These are phyloP conservation scores for Oryzias woworae DNA, from an alignment of 2,113 vertebrate genomes.

Conservation along the genomic window DNA sequence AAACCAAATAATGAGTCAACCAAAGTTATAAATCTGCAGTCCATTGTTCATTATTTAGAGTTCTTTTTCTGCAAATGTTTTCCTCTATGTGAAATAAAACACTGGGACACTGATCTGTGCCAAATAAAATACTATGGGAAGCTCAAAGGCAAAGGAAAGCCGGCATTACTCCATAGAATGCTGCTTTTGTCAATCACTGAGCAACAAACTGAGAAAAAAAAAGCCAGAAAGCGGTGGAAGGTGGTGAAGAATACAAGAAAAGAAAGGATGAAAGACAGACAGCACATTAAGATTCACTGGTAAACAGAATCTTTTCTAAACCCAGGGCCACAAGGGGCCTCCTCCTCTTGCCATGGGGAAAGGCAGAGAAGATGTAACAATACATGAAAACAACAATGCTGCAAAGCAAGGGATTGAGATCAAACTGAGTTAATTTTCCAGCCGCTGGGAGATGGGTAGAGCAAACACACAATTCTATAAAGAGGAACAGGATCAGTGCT, in stretches of 20 bases:
- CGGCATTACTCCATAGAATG: conserved; percentile 19
- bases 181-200: conserved; percentile 22
- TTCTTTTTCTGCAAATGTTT: conserved; percentile 13
- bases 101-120: conserved; percentile 18
- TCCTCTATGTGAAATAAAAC: conserved; percentile 16
- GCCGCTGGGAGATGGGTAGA: conserved; percentile 20
- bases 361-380: conserved; percentile 20
- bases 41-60: conserved; percentile 28
- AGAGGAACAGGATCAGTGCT: conserved; percentile 30
- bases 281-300: conserved; percentile 5
- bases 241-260: background rate
- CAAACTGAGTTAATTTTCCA: conserved; percentile 50
- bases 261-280: conserved; percentile 1
- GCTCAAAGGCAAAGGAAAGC: background rate
- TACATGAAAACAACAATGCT: conserved; percentile 32
- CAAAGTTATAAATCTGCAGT: background rate
- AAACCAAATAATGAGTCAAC: conserved; percentile 38
- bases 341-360: conserved; percentile 22
- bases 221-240: conserved; percentile 4
- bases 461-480: conserved; percentile 33
- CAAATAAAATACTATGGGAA: conserved; percentile 19
- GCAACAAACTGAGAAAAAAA: conserved; percentile 11
- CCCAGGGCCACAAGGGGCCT: conserved; percentile 26
- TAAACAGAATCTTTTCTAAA: conserved; percentile 37
- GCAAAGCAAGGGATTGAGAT: conserved; percentile 27